Percentiles rank a stretch among this genome's conserved stretches.
Conservation (phyloP, 2,888 invertebrate genomes). For the Phalera bucephala region DNA sequence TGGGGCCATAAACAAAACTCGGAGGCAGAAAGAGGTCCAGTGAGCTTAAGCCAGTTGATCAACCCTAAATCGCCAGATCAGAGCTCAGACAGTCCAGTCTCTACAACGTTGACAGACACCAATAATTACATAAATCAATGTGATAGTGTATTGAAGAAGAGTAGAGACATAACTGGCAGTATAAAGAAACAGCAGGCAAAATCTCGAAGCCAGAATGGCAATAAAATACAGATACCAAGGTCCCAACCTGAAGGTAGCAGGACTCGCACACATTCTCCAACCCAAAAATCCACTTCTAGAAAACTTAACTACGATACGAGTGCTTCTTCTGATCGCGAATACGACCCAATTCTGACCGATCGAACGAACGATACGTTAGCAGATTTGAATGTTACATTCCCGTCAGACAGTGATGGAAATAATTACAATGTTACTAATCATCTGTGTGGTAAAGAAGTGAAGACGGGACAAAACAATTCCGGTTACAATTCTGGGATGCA, state of each 20-base stretch:
- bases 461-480: conserved; percentile 29
- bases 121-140: conserved; percentile 61
- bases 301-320: conserved; percentile 63
- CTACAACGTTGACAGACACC: conserved; percentile 57
- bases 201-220: conserved; percentile 24
- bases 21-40: conserved; percentile 56
- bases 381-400: conserved; percentile 72
- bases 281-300: conserved; percentile 44
- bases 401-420: conserved; percentile 63
- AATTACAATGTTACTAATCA: conserved; percentile 21
- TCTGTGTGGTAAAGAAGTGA: conserved; percentile 28
- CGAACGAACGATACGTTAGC: conserved; percentile 78
- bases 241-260: conserved; percentile 38
- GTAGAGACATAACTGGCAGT: conserved; percentile 58
- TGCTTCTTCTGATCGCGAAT: conserved; percentile 56
- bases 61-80: conserved; percentile 49
- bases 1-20: conserved; percentile 56
- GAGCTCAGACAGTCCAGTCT: conserved; percentile 41
- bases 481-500: conserved; percentile 12
- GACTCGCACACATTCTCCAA: conserved; percentile 55
- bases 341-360: conserved; percentile 65
- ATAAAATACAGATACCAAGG: conserved; percentile 28
- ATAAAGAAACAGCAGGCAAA: conserved; percentile 48
- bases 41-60: conserved; percentile 71
- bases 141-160: conserved; percentile 60